A percentile compares a stretch with the other conserved stretches of the same genome.
Conservation (phyloP, 2,113 vertebrate genomes). For the Solea senegalensis region DNA sequence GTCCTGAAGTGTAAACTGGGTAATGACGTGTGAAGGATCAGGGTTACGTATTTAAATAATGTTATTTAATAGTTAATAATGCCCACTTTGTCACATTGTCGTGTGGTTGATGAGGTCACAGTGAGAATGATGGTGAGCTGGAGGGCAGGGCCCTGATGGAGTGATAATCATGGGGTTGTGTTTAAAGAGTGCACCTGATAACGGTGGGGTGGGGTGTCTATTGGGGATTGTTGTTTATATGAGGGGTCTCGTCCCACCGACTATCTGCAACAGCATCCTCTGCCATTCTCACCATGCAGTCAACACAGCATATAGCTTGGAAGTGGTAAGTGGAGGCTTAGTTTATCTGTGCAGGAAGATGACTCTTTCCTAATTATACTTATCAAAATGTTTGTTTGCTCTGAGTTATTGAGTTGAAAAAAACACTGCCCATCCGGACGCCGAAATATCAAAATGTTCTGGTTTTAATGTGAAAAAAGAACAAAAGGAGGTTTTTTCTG, state of each 20-base stretch:
- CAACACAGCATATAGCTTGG: slow-evolving; percentile 20
- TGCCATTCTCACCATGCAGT: slow-evolving; percentile 17
- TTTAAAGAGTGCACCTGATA: slow-evolving; percentile 50
- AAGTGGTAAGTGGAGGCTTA: neutral
- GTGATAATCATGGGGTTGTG: slow-evolving; percentile 23
- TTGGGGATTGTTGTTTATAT: slow-evolving; percentile 61
- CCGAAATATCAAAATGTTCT: neutral
- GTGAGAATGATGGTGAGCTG: too few relatives aligned
- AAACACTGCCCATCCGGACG: neutral
- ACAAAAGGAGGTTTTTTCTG: neutral
- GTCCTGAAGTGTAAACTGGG: too few relatives aligned
- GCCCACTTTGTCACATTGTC: too few relatives aligned
- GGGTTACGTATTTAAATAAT: too few relatives aligned
- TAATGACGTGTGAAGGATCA: too few relatives aligned
- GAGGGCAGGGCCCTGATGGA: slow-evolving; percentile 57
- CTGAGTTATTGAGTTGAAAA: neutral
- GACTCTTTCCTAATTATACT: slow-evolving; percentile 16
- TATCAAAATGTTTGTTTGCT: slow-evolving; percentile 13
- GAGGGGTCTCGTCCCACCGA: slow-evolving; percentile 23
- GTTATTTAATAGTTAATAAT: too few relatives aligned
- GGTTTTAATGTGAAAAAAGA: too few relatives aligned
- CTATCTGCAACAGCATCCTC: slow-evolving; percentile 42
- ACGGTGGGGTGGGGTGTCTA: slow-evolving; percentile 45
- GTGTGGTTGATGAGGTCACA: too few relatives aligned
- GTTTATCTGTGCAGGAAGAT: slow-evolving; percentile 23